These are phyloP conservation scores for Andrena cerasifolii DNA, from an alignment of 1,140 invertebrate species.

Conservation along the genomic window DNA sequence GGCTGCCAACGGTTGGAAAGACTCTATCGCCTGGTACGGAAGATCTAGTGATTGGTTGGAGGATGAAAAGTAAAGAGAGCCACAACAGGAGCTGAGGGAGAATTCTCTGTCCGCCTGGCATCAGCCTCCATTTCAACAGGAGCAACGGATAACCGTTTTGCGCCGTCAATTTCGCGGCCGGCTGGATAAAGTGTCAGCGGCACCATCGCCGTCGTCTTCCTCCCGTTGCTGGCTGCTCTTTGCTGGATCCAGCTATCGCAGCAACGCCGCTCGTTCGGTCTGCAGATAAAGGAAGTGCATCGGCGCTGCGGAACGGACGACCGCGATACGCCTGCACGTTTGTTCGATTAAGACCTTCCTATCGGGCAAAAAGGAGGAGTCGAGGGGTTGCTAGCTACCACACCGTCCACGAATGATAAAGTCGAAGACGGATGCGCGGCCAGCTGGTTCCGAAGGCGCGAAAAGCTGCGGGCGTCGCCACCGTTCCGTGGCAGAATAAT, in stretches of 20 bases:
- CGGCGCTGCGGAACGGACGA: background rate
- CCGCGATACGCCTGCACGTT: background rate
- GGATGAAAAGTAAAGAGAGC: constrained; percentile 3
- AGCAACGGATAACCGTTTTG: too few species aligned
- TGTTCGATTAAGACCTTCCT: constrained; percentile 21
- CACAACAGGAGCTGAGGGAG: too few species aligned
- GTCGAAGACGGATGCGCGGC: background rate
- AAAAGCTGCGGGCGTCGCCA: background rate
- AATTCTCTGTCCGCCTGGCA: background rate
- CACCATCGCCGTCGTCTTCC: background rate
- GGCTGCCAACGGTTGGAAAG: constrained; percentile 5
- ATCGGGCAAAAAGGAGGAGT: background rate
- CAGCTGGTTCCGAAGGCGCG: constrained; percentile 4
- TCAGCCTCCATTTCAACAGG: too few species aligned
- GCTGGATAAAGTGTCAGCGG: background rate
- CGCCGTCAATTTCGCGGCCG: background rate
- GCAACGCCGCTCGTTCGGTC: background rate
- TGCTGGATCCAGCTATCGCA: background rate
- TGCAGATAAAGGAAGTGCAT: constrained; percentile 5
- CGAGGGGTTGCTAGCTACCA: background rate
- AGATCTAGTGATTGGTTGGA: background rate
- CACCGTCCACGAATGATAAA: constrained; percentile 18
- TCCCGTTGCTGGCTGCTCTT: background rate
- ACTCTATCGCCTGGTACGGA: background rate
- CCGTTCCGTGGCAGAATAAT: constrained; percentile 14